phyloP scores from a whole-genome alignment of 1,140 invertebrate species.

The Caenorhabditis inopinata region DNA sequence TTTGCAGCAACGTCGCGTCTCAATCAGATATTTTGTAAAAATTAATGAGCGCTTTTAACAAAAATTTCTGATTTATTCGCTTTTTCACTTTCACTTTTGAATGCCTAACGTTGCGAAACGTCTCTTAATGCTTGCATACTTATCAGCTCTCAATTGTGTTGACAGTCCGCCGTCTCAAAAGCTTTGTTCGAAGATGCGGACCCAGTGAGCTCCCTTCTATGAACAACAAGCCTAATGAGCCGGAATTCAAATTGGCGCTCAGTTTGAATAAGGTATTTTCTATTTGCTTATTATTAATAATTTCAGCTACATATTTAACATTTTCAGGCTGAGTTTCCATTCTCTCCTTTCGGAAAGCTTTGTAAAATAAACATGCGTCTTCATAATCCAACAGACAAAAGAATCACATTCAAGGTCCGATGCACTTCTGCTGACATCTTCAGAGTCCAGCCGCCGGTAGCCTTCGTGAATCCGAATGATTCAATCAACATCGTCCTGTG shows the following conservation, averaged over 20 bases:
- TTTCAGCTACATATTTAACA: not conserved
- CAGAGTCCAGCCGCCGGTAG: slow-evolving; percentile 38
- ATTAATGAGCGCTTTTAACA: too few relatives aligned
- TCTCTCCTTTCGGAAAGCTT: not conserved
- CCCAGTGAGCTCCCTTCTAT: not conserved
- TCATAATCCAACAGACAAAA: not conserved
- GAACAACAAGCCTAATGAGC: slow-evolving; percentile 1
- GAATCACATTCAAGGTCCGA: slow-evolving; percentile 11
- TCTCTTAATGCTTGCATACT: too few relatives aligned
- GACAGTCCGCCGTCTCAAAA: too few relatives aligned
- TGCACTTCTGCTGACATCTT: slow-evolving; percentile 41
- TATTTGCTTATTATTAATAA: too few relatives aligned
- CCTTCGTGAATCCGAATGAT: slow-evolving; percentile 24
- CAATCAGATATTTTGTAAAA: too few relatives aligned
- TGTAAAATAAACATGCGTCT: not conserved
- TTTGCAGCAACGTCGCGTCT: too few relatives aligned
- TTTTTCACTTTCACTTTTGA: too few relatives aligned
- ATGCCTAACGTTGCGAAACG: too few relatives aligned
- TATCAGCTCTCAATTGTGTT: too few relatives aligned
- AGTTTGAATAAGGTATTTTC: not conserved
- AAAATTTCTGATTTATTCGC: too few relatives aligned
- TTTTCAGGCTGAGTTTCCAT: not conserved
- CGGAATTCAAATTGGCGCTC: not conserved
- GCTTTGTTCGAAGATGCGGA: slow-evolving; percentile 5
- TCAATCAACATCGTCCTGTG: slow-evolving; percentile 5